Percentiles rank a stretch among this genome's conserved stretches.
phyloP scores from a whole-genome alignment of 1,140 invertebrate species.

The Heterodera carotae region DNA sequence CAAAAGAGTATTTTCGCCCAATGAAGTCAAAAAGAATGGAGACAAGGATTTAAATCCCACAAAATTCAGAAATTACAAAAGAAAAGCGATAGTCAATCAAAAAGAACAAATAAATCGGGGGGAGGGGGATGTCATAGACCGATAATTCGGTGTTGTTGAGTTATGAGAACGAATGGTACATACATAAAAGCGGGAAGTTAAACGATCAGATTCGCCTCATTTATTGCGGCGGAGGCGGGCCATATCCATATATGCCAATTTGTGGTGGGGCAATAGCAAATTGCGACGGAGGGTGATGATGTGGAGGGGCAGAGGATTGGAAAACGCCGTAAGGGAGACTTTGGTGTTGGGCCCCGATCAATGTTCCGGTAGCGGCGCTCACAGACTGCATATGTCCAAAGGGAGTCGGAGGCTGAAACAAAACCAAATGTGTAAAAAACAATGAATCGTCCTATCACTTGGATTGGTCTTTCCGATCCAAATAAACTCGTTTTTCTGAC shows the following conservation, averaged over 20 bases:
- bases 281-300: slow-evolving; percentile 1
- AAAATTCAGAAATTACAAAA: slow-evolving; percentile 2
- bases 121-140: background rate
- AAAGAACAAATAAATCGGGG: background rate
- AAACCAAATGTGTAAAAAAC: background rate
- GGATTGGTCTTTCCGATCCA: background rate
- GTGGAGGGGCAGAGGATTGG: background rate
- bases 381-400: background rate
- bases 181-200: background rate
- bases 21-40: background rate
- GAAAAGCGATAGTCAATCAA: background rate
- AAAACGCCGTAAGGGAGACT: background rate
- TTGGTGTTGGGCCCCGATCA: background rate
- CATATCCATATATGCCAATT: slow-evolving; percentile 6
- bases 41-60: background rate
- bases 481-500: background rate
- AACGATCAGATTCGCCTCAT: background rate
- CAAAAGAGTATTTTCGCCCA: background rate
- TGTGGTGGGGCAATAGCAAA: slow-evolving; percentile 1
- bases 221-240: background rate
- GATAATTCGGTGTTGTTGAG: background rate
- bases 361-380: background rate
- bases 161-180: background rate
- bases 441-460: background rate
- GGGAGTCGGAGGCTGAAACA: background rate